Percentiles rank a stretch among this genome's conserved stretches.
Conservation (phyloP, 2,888 invertebrate species). For the Pharmacophagus antenor region DNA sequence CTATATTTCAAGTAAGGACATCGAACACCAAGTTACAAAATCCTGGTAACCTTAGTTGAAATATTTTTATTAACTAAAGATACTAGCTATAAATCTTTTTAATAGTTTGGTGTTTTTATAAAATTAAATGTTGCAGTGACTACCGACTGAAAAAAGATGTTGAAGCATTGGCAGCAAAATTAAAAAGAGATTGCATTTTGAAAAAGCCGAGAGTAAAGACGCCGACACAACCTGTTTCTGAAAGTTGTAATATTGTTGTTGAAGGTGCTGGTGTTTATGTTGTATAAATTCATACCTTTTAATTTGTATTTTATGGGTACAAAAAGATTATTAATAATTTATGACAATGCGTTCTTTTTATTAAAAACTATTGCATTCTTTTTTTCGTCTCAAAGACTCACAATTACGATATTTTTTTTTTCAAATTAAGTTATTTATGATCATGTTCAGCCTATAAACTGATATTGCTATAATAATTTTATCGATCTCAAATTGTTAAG, state of each 20-base stretch:
- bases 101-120: neutral
- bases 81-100: neutral
- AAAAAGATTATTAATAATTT: neutral
- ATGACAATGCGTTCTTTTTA: no score
- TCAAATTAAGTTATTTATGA: no score
- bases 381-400: neutral
- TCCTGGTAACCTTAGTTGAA: no score
- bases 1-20: neutral
- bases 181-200: slow-evolving; percentile 47
- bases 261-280: slow-evolving; percentile 60
- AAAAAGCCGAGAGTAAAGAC: slow-evolving; percentile 38
- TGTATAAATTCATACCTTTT: slow-evolving; percentile 39
- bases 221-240: slow-evolving; percentile 38
- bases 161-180: slow-evolving; percentile 51
- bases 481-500: no score
- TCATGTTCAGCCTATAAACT: no score
- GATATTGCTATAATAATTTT: no score
- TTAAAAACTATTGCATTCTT: neutral
- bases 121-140: slow-evolving; percentile 49
- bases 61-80: neutral
- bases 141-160: slow-evolving; percentile 48
- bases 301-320: neutral
- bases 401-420: no score
- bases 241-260: slow-evolving; percentile 60
- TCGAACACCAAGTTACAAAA: no score